phyloP scores from a whole-genome alignment of 1,140 invertebrate species.

The Danaus melanippus region DNA sequence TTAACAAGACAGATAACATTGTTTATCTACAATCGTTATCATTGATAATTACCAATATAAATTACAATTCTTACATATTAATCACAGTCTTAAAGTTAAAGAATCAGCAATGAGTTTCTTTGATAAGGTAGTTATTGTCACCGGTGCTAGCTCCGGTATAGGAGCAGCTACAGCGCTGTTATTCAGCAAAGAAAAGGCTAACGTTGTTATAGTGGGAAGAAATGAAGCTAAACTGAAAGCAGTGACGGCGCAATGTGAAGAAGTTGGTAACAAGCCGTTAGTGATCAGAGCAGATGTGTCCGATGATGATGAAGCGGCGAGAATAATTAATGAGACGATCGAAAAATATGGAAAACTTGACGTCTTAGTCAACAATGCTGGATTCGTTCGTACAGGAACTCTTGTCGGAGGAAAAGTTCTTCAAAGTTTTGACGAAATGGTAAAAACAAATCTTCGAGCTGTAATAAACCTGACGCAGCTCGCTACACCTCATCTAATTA shows the following conservation, averaged over 20 bases:
- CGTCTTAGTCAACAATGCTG: conserved; percentile 16
- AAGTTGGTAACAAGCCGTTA: conserved; percentile 14
- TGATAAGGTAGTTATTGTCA: background rate
- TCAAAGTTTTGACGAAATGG: conserved; percentile 5
- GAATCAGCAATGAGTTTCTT: no score
- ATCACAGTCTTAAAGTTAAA: no score
- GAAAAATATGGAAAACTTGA: conserved; percentile 14
- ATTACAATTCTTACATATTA: no score
- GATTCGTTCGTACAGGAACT: background rate
- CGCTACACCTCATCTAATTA: conserved; percentile 11
- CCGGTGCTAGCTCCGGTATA: conserved; percentile 18
- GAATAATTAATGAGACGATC: conserved; percentile 8
- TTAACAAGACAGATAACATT: no score
- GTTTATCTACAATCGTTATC: no score
- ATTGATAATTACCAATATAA: no score
- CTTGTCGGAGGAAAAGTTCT: background rate
- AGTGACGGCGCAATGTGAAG: conserved; percentile 11
- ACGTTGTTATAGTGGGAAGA: conserved; percentile 18
- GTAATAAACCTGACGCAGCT: conserved; percentile 5
- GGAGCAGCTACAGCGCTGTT: conserved; percentile 13
- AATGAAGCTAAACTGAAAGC: conserved; percentile 16
- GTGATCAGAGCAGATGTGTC: conserved; percentile 13
- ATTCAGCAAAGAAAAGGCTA: conserved; percentile 17
- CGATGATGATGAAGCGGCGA: conserved; percentile 11
- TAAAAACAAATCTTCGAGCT: conserved; percentile 10